A percentile compares a stretch with the other conserved stretches of the same genome.
Conservation (phyloP, 1,140 invertebrate species). For the Atopsyche davidsoni region DNA sequence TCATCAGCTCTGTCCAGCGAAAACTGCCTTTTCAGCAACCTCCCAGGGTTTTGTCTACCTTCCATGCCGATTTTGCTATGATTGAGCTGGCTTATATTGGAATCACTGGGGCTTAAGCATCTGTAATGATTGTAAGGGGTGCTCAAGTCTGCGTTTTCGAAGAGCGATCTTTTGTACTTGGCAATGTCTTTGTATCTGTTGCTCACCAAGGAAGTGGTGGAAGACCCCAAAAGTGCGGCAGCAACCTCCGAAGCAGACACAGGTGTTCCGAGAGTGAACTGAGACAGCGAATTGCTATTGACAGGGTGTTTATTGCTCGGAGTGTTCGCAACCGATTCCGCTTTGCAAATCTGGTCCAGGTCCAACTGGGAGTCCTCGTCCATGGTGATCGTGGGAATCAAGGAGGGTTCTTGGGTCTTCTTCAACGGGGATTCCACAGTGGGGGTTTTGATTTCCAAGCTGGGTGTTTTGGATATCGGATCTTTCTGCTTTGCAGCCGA, state of each 20-base stretch:
- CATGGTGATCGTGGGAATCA: constrained; percentile 23
- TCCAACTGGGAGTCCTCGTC: constrained; percentile 20
- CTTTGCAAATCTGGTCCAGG: constrained; percentile 16
- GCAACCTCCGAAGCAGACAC: constrained; percentile 50
- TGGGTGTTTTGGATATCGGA: not conserved
- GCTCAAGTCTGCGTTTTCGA: constrained; percentile 59
- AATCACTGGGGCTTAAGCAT: constrained; percentile 63
- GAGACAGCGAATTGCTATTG: constrained; percentile 13
- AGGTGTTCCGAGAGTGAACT: constrained; percentile 40
- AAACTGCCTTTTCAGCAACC: constrained; percentile 61
- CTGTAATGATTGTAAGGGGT: constrained; percentile 66
- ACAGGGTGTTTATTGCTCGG: constrained; percentile 8
- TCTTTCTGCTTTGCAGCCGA: constrained; percentile 9
- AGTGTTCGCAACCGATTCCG: constrained; percentile 4
- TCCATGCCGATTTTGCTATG: constrained; percentile 36
- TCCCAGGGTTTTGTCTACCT: constrained; percentile 36
- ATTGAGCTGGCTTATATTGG: constrained; percentile 42
- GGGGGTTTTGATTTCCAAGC: constrained; percentile 13
- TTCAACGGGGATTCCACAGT: constrained; percentile 8
- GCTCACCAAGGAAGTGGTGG: constrained; percentile 42
- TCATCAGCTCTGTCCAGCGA: constrained; percentile 63
- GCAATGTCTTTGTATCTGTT: constrained; percentile 31
- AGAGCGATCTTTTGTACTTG: constrained; percentile 38
- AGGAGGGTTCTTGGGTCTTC: constrained; percentile 8
- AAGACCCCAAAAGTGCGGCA: constrained; percentile 50